phyloP scores from a whole-genome alignment of 2,797 vertebrate genomes.

The Propithecus deckenii region DNA sequence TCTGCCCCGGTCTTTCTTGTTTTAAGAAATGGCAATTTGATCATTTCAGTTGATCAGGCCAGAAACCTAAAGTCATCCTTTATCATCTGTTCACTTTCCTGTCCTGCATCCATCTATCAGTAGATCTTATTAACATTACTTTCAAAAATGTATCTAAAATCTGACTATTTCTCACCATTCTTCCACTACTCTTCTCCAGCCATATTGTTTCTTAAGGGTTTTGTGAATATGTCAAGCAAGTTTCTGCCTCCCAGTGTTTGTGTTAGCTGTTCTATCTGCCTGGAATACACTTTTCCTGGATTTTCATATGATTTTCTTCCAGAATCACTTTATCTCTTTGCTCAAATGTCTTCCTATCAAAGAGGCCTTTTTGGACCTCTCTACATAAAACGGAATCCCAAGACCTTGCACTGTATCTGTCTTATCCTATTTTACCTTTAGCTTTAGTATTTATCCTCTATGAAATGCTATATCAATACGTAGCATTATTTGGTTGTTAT shows the following conservation, averaged over 20 bases:
- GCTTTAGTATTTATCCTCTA: not conserved
- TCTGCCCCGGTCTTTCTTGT: not conserved
- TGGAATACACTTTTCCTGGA: not conserved
- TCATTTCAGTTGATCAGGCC: not conserved
- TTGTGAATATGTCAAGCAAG: not conserved
- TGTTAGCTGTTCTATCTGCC: not conserved
- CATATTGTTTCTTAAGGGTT: not conserved
- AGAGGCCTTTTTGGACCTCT: not conserved
- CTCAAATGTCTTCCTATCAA: not conserved
- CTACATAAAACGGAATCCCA: not conserved
- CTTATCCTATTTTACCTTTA: conserved; percentile 5
- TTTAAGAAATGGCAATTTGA: not conserved
- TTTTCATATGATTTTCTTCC: conserved; percentile 33
- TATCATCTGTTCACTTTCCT: not conserved
- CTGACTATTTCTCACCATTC: not conserved
- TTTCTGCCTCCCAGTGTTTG: not conserved
- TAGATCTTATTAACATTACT: conserved; percentile 17
- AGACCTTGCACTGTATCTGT: not conserved
- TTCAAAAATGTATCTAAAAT: not conserved
- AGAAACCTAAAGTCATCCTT: not conserved
- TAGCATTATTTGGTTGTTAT: not conserved
- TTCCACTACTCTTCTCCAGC: not conserved
- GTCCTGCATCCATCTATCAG: not conserved
- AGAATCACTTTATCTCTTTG: not conserved
- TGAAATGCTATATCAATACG: not conserved